Base-by-base conservation (phyloP, 2,888 invertebrate species). In the Prenolepis imparis region DNA sequence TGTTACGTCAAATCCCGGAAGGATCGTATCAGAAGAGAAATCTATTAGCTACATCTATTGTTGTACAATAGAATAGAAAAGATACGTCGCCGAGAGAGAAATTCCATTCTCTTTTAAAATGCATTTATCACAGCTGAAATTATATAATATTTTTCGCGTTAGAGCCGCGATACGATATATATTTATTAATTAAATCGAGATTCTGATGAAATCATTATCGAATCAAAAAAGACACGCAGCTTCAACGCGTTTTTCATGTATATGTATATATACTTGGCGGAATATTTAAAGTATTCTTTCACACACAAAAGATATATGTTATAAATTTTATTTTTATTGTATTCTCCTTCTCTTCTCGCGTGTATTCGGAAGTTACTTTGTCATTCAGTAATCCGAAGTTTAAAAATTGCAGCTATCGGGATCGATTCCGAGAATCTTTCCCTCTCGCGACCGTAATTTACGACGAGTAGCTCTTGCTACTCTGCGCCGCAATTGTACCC, bases 401-500 rank as follows among this genome's bases (percentile, higher is more conserved):
- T 36, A 36, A 70, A 61, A 80, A 72, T 72, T 24, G 41, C 72
- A 32, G 57, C 12, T 59, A 28, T 59, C 32, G 12, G 70, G 1
- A 78, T 78, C 70, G 78, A 80, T 80, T 32, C 78, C 3, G 74
- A 52, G 6, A 48, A 15, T 48, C 36, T 36, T 12, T 66, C 5
- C 11, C 55, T 68, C 18, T n/a, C 68, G 41, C 77, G 77, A 6
- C n/a, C 24, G 24, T 80, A 80, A 80, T 80, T 80, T 59, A 80
- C 59, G 72, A 70, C 44, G 70, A 78, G 44, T 61, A 80, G 59
- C 78, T 80, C 78, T 80, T 48, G 59, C 44, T n/a, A n/a, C n/a
- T 70, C 59, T 61, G 72, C 72, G 70, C 78, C 39, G 72, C 78
- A 72, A 72, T 80, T 72, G 78, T 80, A 48, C 78, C 36, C 24